phyloP scores from a whole-genome alignment of 2,888 invertebrate genomes.

The Temnothorax ravouxi region DNA sequence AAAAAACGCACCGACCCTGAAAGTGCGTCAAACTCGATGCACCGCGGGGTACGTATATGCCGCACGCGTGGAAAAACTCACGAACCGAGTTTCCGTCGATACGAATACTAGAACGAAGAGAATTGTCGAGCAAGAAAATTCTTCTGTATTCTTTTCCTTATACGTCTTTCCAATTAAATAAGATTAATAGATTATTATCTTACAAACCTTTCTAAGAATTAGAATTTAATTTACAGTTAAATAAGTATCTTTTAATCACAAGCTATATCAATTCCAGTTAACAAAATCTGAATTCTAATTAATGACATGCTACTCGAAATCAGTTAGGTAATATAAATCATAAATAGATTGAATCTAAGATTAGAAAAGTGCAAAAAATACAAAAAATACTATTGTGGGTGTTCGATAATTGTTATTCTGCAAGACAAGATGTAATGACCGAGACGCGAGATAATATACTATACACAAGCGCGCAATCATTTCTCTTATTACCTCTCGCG shows the following conservation, averaged over 20 bases:
- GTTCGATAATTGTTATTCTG: conserved; percentile 23
- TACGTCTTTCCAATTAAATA: not conserved
- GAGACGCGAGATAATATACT: conserved; percentile 11
- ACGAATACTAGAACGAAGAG: conserved; percentile 6
- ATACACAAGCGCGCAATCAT: conserved; percentile 20
- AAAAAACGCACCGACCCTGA: conserved; percentile 55
- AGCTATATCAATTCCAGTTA: not conserved
- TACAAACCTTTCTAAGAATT: not conserved
- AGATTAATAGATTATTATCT: not conserved
- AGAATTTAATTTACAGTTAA: not conserved
- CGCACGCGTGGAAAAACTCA: conserved; percentile 46
- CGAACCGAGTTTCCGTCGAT: conserved; percentile 36
- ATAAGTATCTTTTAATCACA: not conserved
- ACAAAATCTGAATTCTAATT: conserved; percentile 4
- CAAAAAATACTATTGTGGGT: too few species aligned
- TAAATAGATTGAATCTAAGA: not conserved
- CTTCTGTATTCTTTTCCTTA: not conserved
- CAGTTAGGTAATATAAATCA: not conserved
- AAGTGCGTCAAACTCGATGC: conserved; percentile 56
- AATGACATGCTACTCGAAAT: not conserved
- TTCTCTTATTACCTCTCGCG: conserved; percentile 25
- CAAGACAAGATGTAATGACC: conserved; percentile 29
- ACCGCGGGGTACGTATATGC: conserved; percentile 36
- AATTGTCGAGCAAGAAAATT: conserved; percentile 9
- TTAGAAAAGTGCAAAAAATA: not conserved